phyloP scores from a whole-genome alignment of 2,797 vertebrate genomes.

The Siniperca undulata region DNA sequence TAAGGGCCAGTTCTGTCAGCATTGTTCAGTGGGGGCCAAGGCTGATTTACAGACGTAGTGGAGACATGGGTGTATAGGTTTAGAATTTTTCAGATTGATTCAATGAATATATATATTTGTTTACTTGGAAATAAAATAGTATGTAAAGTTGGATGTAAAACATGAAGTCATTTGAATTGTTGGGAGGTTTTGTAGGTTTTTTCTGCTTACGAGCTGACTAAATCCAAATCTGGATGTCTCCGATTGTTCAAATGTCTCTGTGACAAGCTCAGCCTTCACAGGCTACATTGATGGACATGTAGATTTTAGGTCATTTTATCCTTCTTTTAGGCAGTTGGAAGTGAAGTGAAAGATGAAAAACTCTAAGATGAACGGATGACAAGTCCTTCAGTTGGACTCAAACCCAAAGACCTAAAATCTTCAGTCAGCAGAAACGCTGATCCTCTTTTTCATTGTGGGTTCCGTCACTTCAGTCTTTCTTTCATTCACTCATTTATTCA shows the following conservation, averaged over 20 bases:
- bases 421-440: constrained; percentile 34
- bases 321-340: too few relatives aligned
- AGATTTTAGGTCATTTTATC: background rate
- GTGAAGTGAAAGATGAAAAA: background rate
- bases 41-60: too few relatives aligned
- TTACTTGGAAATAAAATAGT: too few relatives aligned
- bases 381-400: background rate
- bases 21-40: too few relatives aligned
- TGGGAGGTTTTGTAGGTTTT: background rate
- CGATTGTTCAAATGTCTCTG: background rate
- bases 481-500: constrained; percentile 71
- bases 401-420: background rate
- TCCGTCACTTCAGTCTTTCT: constrained; percentile 36
- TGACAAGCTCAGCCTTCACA: background rate
- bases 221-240: background rate
- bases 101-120: too few relatives aligned
- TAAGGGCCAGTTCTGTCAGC: too few relatives aligned
- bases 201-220: background rate
- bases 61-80: too few relatives aligned
- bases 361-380: background rate
- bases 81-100: too few relatives aligned
- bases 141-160: background rate
- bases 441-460: constrained; percentile 11
- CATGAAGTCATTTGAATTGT: background rate
- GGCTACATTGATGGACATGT: background rate